Base-by-base conservation (phyloP, 1,140 invertebrate species). In the Drepana arcuata region DNA sequence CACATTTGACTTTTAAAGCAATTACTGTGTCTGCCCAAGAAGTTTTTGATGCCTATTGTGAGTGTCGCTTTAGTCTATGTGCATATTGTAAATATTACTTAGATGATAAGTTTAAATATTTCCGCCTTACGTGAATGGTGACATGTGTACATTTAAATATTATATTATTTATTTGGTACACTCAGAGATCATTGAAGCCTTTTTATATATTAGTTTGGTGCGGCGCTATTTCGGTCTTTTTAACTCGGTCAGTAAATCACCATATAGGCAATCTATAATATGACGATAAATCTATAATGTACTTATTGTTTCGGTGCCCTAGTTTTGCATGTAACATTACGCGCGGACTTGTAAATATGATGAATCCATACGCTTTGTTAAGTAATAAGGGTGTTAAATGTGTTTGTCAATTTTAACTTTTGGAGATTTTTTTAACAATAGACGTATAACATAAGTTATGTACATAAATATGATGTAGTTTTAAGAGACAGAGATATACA, bases 351-450 rank as follows among this genome's bases (percentile, higher is more conserved):
- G 68, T 78, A 78, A 72, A 79, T 73, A 81, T 25, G 53, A 79
- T 60, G 73, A 79, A 82, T 78, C 78, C 69, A 78, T 82, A 82
- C 74, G 74, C 74, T 82, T 82, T 79, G 57, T 67, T 81, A 79
- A 74, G 26, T 65, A 66, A n/a, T 79, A 78, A 79, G 78, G 62
- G 63, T 69, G 64, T 73, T 71, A 65, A 47, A 75, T 74, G 71
- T 78, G 72, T 82, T 79, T 82, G 69, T 78, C 69, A 68, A 64
- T 78, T 82, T 72, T 62, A 66, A 71, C 62, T 69, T 80, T 77
- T 73, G 62, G 64, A 68, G 61, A 63, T 66, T 70, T 66, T 66
- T 63, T 67, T 55, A 54, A 57, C 65, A 43, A 45, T 66, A 56
- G 51, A 58, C 35, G 30, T 69, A 54, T 63, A 61, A 49, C 41